These are phyloP conservation scores for Cavia aperea DNA, from an alignment of 2,113 vertebrate genomes.

Conservation along the genomic window DNA sequence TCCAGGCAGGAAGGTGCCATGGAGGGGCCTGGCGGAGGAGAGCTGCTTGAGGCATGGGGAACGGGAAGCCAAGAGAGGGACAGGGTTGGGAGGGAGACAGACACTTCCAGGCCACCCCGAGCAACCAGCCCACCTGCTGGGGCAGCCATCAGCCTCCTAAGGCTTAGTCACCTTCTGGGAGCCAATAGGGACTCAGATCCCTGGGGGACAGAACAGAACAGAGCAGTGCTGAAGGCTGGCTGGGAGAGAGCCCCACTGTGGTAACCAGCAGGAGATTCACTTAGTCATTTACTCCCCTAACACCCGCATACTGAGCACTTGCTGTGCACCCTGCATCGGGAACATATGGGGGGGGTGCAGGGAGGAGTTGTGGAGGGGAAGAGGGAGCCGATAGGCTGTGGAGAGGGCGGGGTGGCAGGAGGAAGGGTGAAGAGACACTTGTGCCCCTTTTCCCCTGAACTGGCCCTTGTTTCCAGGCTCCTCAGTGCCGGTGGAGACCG, in stretches of 20 bases:
- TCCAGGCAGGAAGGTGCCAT: not conserved
- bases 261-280: not conserved
- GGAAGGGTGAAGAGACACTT: no score
- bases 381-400: no score
- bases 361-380: not conserved
- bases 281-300: not conserved
- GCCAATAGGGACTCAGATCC: not conserved
- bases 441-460: not conserved
- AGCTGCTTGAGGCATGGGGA: not conserved
- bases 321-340: not conserved
- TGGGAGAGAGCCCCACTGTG: not conserved
- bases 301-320: not conserved
- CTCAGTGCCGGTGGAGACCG: not conserved
- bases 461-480: conserved; percentile 45
- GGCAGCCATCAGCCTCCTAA: not conserved
- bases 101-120: not conserved
- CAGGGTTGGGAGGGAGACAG: not conserved
- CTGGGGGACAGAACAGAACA: not conserved
- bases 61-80: not conserved
- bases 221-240: not conserved
- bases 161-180: not conserved
- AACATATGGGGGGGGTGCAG: not conserved
- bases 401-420: not conserved
- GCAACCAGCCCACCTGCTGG: not conserved
- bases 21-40: not conserved